Evolutionary conservation across 2,888 invertebrate genomes (phyloP), one percentile per base, ranked within the genome.

Genomic region (Trichogramma evanescens): DNA sequence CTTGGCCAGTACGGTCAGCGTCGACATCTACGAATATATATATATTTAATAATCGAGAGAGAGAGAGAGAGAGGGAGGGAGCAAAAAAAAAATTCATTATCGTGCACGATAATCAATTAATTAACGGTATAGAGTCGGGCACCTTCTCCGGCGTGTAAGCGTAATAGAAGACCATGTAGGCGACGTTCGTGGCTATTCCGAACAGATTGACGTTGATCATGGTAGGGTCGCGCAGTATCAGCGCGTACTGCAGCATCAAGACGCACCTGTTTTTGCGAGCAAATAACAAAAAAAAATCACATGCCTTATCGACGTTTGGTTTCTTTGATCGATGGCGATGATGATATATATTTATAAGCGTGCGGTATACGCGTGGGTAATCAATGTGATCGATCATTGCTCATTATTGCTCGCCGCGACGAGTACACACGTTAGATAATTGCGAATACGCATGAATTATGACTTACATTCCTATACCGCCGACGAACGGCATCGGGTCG

Each of bases 181-280:
- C 63, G 3, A 84, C 72, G 74, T 89, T 93, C 55, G 91, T 79
- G 0, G 82, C 77, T 62, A 89, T 79, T 64, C 91, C 93, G 70
- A 87, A 84, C 54, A 88, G 72, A 77, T 93, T 94, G 26, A 92
- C 89, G 71, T 83, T 83, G 53, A 90, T 86, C 87, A 92, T 91
- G 0, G 85, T 86, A 66, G 82, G 78, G 72, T 94, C 93, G 52
- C 84, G 80, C 63, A 93, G 80, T 50, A 93, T 81, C 66, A 83
- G 78, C 13, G 89, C 91, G 78, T 88, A 89, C 71, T 89, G 87
- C 63, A 93, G 80, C 82, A 89, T 89, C 60, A 93, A 80, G 49
- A 86, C 74, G 58, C 86, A 85, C 79, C 93, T 93, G 78, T 7
- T 53, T 48, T 50, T 56, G 13, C 10, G 5, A 38, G 41, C 1